Evolutionary conservation across 2,113 vertebrate genomes (phyloP).

Genomic region (Tachycineta bicolor): DNA sequence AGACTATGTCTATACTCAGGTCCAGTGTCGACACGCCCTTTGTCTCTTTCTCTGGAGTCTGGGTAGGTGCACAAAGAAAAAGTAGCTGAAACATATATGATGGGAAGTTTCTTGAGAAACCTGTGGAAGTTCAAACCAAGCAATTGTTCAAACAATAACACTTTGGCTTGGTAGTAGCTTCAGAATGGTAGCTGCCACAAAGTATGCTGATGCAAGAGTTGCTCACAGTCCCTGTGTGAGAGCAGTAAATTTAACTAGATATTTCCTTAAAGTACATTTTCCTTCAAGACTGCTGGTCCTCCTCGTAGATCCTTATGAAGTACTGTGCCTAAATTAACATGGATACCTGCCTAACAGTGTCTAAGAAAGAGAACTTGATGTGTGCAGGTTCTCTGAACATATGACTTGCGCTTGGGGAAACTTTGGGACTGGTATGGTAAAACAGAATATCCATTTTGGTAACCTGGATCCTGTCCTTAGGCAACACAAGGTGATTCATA

Average conservation of each 20-base stretch:
- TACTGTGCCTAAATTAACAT: neutral
- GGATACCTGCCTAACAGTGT: neutral
- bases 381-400: neutral
- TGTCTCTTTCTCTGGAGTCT: neutral
- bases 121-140: neutral
- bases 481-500: neutral
- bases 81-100: neutral
- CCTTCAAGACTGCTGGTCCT: neutral
- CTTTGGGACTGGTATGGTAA: neutral
- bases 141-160: neutral
- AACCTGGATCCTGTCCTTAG: neutral
- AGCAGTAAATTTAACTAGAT: neutral
- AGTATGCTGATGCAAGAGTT: neutral
- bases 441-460: neutral
- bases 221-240: neutral
- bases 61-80: neutral
- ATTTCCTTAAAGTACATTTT: neutral
- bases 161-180: neutral
- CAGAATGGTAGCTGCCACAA: neutral
- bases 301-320: neutral
- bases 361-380: neutral
- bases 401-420: rapidly evolving
- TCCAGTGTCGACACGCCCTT: neutral
- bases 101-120: neutral
- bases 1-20: neutral